Evolutionary conservation across 2,888 invertebrate species (phyloP).

Genomic region (Diaprepes abbreviatus): DNA sequence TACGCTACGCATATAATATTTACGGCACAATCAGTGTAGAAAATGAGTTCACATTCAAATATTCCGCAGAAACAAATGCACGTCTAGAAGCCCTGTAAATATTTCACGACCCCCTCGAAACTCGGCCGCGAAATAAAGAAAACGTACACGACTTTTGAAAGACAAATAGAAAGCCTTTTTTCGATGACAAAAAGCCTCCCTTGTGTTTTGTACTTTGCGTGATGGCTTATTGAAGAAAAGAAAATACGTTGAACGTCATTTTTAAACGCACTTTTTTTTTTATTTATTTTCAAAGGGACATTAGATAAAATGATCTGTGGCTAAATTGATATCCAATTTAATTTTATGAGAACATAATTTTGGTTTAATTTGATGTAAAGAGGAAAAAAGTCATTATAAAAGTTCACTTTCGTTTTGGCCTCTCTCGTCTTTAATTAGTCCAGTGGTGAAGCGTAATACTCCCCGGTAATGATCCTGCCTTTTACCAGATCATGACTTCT

Average conservation of each 20-base stretch:
- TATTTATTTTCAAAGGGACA: not conserved
- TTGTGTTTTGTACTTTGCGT: slow-evolving; percentile 20
- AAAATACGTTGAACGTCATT: not conserved
- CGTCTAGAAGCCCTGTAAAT: slow-evolving; percentile 51
- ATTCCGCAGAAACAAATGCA: slow-evolving; percentile 59
- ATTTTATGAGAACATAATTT: too few relatives aligned
- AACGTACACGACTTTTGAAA: slow-evolving; percentile 36
- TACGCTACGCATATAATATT: slow-evolving; percentile 52
- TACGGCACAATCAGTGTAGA: slow-evolving; percentile 56
- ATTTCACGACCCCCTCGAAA: slow-evolving; percentile 49
- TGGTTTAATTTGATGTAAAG: not conserved
- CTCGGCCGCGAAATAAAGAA: slow-evolving; percentile 38
- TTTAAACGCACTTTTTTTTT: not conserved
- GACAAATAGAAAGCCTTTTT: slow-evolving; percentile 43
- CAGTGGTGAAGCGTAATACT: too few relatives aligned
- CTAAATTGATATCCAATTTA: too few relatives aligned
- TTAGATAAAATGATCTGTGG: not conserved
- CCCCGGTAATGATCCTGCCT: too few relatives aligned
- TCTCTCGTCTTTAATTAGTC: too few relatives aligned
- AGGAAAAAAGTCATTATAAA: too few relatives aligned
- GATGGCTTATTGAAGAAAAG: slow-evolving; percentile 27
- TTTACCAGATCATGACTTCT: too few relatives aligned
- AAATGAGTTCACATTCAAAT: slow-evolving; percentile 66
- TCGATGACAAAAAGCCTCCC: slow-evolving; percentile 36
- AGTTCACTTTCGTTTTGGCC: too few relatives aligned